These are phyloP conservation scores for Oscheius sp. DNA, from an alignment of 2,888 invertebrate species.

Conservation along the genomic window DNA sequence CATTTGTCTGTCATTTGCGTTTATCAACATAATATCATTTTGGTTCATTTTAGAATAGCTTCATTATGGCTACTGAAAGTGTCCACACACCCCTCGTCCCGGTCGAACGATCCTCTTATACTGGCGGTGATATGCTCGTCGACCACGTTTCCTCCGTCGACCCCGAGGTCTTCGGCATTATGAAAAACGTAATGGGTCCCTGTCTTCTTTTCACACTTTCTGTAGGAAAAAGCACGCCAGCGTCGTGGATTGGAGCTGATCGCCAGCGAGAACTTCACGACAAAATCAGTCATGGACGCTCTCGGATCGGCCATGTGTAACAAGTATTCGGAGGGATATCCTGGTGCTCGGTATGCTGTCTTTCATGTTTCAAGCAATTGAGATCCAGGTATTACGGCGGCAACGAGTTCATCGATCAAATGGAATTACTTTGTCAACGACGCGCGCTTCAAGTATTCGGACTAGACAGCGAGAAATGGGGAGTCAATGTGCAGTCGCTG, in stretches of 20 bases:
- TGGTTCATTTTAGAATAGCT: conserved; percentile 1
- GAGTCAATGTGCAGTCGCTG: conserved; percentile 96
- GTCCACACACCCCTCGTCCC: conserved; percentile 63
- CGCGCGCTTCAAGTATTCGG: conserved; percentile 80
- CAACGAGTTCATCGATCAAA: conserved; percentile 92
- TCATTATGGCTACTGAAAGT: conserved; percentile 16
- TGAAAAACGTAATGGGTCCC: conserved; percentile 74
- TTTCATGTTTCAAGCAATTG: background rate
- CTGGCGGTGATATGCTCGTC: conserved; percentile 58
- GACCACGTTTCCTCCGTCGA: conserved; percentile 81
- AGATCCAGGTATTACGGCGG: conserved; percentile 92
- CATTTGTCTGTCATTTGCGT: background rate
- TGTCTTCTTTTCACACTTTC: conserved; percentile 4
- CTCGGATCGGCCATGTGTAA: conserved; percentile 78
- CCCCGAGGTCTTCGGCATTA: conserved; percentile 86
- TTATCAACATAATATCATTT: background rate
- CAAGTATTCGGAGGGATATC: conserved; percentile 79
- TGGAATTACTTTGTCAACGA: conserved; percentile 89
- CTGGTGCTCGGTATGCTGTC: conserved; percentile 75
- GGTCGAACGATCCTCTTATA: conserved; percentile 57
- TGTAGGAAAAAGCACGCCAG: conserved; percentile 86
- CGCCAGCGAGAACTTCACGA: conserved; percentile 84
- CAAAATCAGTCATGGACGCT: conserved; percentile 76
- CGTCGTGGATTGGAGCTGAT: conserved; percentile 90
- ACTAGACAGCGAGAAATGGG: conserved; percentile 88